Base-by-base conservation (phyloP, 37 sponge, comb jelly and placozoan species). In the Geodia barretti region DNA sequence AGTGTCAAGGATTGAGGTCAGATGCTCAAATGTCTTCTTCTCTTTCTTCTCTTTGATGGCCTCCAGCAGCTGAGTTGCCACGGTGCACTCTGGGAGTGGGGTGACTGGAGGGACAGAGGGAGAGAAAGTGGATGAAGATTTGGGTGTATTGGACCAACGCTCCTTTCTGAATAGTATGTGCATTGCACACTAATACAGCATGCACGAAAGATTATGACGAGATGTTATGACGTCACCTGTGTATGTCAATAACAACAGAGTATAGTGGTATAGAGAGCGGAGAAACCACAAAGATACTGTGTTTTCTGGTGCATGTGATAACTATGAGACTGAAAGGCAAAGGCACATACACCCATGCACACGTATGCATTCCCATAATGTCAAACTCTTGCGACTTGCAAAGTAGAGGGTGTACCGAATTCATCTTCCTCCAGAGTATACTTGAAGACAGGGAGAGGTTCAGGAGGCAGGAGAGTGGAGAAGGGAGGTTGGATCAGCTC, bases 401-500 rank as follows among this genome's bases (percentile, higher is more conserved):
- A n/a, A n/a, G n/a, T n/a, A n/a, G n/a, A n/a, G n/a, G n/a, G n/a
- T 14, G 14, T 47, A 47, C 54, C 54, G 14, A 47, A 47, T 14
- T 47, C 60, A 24, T 62, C 86, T 0, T 40, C 70, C 39, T 88
- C 76, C 34, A 47, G 29, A 23, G 66, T 68, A 77, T 86, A 95
- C 36, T 82, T 84, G 84, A 85, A 95, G 60, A 26, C 26, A 2
- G 83, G 72, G 31, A 59, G 39, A 0, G 92, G 85, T n/a, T 88
- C 86, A 9, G 83, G 83, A 19, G 95, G 92, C 7, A 91, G 75
- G 17, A 95, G 72, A n/a, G 84, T 29, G 31, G 28, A 0, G 65
- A 88, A 91, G 14, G 41, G 37, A 20, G 28, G 72, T 20, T 88
- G 95, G 0, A 95, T 41, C 33, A 83, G 33, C 20, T 95, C 95